These are phyloP conservation scores for Nyctibius bracteatus DNA, from an alignment of 2,113 vertebrate species.

Conservation along the genomic window DNA sequence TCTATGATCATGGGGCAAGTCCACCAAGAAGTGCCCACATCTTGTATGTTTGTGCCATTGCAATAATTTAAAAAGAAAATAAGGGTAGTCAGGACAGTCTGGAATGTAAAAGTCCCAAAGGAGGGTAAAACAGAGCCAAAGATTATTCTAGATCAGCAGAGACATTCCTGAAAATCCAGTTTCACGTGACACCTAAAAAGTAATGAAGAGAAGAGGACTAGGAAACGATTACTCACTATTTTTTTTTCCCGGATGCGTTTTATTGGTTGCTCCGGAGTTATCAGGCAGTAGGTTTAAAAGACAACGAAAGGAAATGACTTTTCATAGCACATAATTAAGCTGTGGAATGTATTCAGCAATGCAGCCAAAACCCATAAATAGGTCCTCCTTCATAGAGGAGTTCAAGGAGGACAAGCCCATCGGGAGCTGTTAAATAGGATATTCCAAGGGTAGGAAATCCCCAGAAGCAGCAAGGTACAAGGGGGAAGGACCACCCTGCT, in stretches of 20 bases:
- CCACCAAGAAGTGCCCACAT: not conserved
- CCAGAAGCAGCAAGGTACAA: not conserved
- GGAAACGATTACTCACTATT: not conserved
- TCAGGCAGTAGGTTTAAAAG: not conserved
- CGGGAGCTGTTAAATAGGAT: not conserved
- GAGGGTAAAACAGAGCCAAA: not conserved
- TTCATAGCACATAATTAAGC: not conserved
- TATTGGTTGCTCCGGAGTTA: not conserved
- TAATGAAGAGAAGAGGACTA: fast-evolving
- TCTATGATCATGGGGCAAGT: fast-evolving
- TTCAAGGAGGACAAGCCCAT: not conserved
- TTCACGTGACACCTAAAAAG: not conserved
- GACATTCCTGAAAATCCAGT: not conserved
- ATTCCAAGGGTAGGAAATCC: not conserved
- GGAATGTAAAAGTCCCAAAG: not conserved
- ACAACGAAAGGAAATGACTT: not conserved
- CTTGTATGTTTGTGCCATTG: not conserved
- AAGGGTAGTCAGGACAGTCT: not conserved
- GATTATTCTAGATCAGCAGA: not conserved
- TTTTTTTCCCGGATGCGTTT: not conserved
- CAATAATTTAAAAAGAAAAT: not conserved
- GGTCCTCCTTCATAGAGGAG: not conserved
- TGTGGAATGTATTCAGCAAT: not conserved
- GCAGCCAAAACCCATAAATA: not conserved
- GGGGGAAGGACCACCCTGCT: not conserved